These are phyloP conservation scores for Schrankia costaestrigalis DNA, from an alignment of 2,888 invertebrate genomes.

Conservation along the genomic window DNA sequence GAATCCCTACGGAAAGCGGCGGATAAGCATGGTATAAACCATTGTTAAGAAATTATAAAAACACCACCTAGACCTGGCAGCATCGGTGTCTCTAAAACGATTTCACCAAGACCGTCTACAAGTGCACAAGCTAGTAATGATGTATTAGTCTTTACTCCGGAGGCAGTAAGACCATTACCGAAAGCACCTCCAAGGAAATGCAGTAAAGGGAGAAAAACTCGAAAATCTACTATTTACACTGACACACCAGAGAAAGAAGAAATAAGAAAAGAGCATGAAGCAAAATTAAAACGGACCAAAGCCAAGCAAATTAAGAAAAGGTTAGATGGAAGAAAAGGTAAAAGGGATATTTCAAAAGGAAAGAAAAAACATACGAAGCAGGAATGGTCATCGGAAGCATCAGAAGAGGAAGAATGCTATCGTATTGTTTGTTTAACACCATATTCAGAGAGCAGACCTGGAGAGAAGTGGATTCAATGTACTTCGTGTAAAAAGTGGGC, in stretches of 20 bases:
- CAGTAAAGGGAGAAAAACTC: not conserved
- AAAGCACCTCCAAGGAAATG: not conserved
- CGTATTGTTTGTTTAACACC: conserved; percentile 17
- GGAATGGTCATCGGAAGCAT: conserved; percentile 2
- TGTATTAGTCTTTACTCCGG: too few species aligned
- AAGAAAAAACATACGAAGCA: not conserved
- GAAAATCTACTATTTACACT: conserved; percentile 18
- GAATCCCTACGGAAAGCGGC: too few species aligned
- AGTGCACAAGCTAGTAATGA: not conserved
- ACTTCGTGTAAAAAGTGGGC: conserved; percentile 14
- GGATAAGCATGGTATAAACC: too few species aligned
- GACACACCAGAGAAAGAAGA: conserved; percentile 31
- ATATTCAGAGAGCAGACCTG: conserved; percentile 18
- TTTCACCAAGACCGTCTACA: not conserved
- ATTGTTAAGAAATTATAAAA: too few species aligned
- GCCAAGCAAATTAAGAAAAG: conserved; percentile 18
- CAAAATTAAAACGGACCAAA: conserved; percentile 12
- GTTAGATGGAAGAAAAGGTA: conserved; percentile 4
- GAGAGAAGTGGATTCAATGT: conserved; percentile 21
- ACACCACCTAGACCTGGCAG: too few species aligned
- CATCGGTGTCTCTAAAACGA: too few species aligned
- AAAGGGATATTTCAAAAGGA: conserved; percentile 1
- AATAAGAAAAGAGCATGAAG: too few species aligned
- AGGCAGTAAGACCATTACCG: not conserved
- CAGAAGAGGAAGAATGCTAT: conserved; percentile 18